Evolutionary conservation across 1,140 invertebrate genomes (phyloP), one percentile per base, ranked within the genome.

Genomic region (Zeugodacus cucurbitae): DNA sequence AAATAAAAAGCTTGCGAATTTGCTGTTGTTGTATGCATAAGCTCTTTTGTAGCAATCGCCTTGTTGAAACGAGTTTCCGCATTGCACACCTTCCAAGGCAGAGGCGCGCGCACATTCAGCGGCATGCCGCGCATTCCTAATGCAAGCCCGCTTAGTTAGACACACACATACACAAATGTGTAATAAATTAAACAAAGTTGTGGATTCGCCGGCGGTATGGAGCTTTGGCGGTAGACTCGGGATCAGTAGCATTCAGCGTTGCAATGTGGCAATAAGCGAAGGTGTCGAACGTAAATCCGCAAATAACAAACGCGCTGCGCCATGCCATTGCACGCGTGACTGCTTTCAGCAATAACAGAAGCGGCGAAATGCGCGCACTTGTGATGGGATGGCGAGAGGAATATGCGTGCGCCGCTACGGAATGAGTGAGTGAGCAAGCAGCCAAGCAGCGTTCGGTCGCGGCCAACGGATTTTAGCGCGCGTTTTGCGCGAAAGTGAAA

Each of bases 401-500:
- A 82, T 17, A 70, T 82, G 41, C 41, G 41, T 44, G 22, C 64
- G 64, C 8, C 22, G 41, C 44, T 48, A 48, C 4, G 22, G 26
- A 82, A 82, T 44, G n/a, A 14, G 41, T 41, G 26, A 82, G 14
- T n/a, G 48, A 82, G 34, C 41, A 74, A 10, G 70, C 34, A 26
- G 7, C 22, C 41, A 37, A 48, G 34, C 74, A 26, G 74, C 11
- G 22, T 37, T n/a, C 74, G 34, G 14, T 41, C 11, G 11, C 74
- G 41, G 3, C 20, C 41, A 11, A 11, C n/a, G n/a, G 41, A 14
- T 48, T 82, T 78, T 44, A 3, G 41, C 70, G 34, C 70, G 70
- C 70, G 37, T 78, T 78, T 82, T 17, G n/a, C 34, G 22, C 74
- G 74, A 82, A 82, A 82, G 74, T 82, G 74, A 82, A 82, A 82